phyloP scores from a whole-genome alignment of 2,797 vertebrate genomes.

The Sciurus vulgaris region DNA sequence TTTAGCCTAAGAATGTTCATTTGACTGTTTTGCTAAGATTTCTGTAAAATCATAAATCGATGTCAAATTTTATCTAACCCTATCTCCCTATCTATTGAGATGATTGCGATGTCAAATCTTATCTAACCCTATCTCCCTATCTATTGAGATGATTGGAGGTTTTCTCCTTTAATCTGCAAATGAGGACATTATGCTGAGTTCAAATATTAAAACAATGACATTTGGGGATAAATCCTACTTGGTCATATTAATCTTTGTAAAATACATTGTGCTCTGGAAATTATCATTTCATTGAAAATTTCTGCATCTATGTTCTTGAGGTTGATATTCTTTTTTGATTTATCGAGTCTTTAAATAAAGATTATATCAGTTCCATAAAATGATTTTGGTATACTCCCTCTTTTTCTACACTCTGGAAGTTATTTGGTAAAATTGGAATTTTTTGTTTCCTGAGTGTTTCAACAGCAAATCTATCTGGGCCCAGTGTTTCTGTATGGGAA shows the following conservation, averaged over 20 bases:
- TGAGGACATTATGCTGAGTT: neutral
- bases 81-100: constrained; percentile 26
- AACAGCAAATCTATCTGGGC: constrained; percentile 29
- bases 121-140: neutral
- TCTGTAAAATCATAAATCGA: neutral
- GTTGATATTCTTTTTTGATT: constrained; percentile 23
- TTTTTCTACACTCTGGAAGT: constrained; percentile 34
- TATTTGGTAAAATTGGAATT: constrained; percentile 56
- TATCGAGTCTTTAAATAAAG: constrained; percentile 32
- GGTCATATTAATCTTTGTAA: constrained; percentile 38
- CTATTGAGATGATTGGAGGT: constrained; percentile 3
- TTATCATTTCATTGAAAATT: constrained; percentile 54
- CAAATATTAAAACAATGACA: constrained; percentile 53
- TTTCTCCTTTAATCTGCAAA: constrained; percentile 58
- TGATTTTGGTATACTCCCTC: neutral
- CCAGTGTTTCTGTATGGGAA: constrained; percentile 28
- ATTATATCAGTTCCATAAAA: constrained; percentile 29
- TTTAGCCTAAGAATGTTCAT: constrained; percentile 25
- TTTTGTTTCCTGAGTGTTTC: constrained; percentile 54
- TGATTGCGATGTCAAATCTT: constrained; percentile 38
- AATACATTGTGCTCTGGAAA: neutral
- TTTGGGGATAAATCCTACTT: constrained; percentile 35
- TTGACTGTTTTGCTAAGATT: constrained; percentile 50
- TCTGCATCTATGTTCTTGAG: constrained; percentile 48
- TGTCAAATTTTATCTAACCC: constrained; percentile 23